A percentile compares a stretch with the other conserved stretches of the same genome.
Conservation (phyloP, 2,888 invertebrate species). For the Urechis unicinctus region DNA sequence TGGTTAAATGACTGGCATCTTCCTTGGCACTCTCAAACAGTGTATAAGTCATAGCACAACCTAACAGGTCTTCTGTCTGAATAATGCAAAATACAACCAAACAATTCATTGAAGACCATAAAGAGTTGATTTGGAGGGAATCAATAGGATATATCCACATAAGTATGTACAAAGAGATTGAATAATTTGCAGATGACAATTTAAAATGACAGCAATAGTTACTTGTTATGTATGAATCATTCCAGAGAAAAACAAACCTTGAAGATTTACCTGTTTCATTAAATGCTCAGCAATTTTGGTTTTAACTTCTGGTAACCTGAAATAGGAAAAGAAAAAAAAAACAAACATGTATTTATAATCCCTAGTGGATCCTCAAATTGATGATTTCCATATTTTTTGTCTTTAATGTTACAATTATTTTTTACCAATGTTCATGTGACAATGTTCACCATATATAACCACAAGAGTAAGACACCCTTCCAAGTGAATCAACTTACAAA, state of each 20-base stretch:
- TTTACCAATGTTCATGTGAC: too few relatives aligned
- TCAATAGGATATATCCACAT: too few relatives aligned
- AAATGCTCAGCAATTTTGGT: constrained; percentile 56
- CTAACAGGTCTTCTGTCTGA: constrained; percentile 71
- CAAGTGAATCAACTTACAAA: constrained; percentile 63
- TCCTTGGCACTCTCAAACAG: constrained; percentile 87
- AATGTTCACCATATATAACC: too few relatives aligned
- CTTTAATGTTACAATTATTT: too few relatives aligned
- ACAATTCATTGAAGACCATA: not conserved
- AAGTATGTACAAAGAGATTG: too few relatives aligned
- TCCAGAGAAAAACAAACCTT: not conserved
- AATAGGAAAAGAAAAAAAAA: constrained; percentile 6
- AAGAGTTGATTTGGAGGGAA: too few relatives aligned
- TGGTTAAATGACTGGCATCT: constrained; percentile 62
- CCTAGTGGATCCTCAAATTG: too few relatives aligned
- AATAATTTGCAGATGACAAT: too few relatives aligned
- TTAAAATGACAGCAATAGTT: too few relatives aligned
- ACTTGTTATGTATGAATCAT: too few relatives aligned
- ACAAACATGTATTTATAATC: too few relatives aligned
- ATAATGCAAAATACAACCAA: constrained; percentile 4
- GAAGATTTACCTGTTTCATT: constrained; percentile 1
- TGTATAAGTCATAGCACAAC: constrained; percentile 90
- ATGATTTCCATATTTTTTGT: too few relatives aligned
- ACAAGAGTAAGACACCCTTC: not conserved
- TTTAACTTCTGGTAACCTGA: constrained; percentile 66